phyloP scores from a whole-genome alignment of 2,888 invertebrate species.

The Vandiemenella viatica region DNA sequence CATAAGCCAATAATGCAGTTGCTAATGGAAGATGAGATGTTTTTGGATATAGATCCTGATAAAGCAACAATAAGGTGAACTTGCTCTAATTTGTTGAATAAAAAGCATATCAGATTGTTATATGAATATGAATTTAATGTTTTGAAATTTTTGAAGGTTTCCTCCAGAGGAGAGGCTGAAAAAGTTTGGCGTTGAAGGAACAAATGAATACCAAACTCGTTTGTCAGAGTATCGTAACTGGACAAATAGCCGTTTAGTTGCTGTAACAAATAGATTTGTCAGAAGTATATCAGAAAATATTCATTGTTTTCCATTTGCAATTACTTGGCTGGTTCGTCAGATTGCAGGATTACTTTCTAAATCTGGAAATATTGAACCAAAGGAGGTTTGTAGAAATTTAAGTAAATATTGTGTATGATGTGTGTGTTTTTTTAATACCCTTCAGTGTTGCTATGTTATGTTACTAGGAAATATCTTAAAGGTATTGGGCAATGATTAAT shows the following conservation, averaged over 20 bases:
- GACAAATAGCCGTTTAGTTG: conserved; percentile 62
- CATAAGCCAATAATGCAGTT: conserved; percentile 84
- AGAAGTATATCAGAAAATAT: conserved; percentile 67
- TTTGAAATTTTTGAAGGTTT: conserved; percentile 28
- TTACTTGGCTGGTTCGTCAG: conserved; percentile 82
- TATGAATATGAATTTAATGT: conserved; percentile 1
- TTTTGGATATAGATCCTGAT: conserved; percentile 80
- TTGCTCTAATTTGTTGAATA: neutral
- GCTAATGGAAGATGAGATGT: conserved; percentile 79
- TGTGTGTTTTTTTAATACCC: neutral
- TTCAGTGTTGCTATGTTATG: no score
- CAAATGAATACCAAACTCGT: conserved; percentile 53
- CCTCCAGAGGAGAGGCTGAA: conserved; percentile 41
- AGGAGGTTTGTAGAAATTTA: conserved; percentile 28
- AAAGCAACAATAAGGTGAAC: conserved; percentile 56
- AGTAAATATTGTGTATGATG: neutral
- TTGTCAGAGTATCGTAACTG: conserved; percentile 63
- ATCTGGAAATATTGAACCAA: conserved; percentile 37
- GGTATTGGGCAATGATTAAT: no score
- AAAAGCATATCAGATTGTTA: no score
- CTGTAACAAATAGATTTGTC: conserved; percentile 68
- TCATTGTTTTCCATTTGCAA: conserved; percentile 76
- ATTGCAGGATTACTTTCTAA: conserved; percentile 54
- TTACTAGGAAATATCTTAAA: no score
- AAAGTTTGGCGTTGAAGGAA: conserved; percentile 65